Percentiles rank a stretch among this genome's conserved stretches.
These are phyloP conservation scores for Arenaria interpres DNA, from an alignment of 2,113 vertebrate genomes.

Conservation along the genomic window DNA sequence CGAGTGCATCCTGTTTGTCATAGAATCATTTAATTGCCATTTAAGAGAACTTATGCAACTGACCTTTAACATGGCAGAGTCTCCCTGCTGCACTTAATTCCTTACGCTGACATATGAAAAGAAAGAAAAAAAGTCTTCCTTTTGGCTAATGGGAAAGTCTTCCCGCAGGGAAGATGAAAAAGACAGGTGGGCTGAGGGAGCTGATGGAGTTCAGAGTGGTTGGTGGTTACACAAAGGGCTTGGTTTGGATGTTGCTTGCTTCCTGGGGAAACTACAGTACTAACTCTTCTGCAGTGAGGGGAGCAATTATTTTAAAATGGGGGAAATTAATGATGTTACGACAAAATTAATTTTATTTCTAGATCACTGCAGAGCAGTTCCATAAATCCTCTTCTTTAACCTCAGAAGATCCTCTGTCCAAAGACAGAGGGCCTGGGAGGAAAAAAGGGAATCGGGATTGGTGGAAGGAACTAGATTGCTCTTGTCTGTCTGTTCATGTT, in stretches of 20 bases:
- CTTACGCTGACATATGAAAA: slow-evolving; percentile 58
- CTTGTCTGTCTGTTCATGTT: neutral
- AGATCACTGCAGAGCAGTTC: neutral
- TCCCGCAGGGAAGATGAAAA: slow-evolving; percentile 8
- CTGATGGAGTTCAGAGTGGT: neutral
- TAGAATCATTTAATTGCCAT: slow-evolving; percentile 70
- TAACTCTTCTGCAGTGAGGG: neutral
- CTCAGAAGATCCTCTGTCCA: neutral
- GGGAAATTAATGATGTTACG: neutral
- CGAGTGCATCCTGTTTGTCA: slow-evolving; percentile 69
- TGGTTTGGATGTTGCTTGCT: neutral
- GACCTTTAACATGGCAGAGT: slow-evolving; percentile 71
- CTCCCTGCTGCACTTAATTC: slow-evolving; percentile 49
- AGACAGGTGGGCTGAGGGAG: slow-evolving; percentile 33
- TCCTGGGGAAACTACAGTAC: neutral
- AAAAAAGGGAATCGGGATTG: neutral
- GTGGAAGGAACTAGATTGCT: neutral
- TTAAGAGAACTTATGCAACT: slow-evolving; percentile 71
- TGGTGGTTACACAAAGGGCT: neutral
- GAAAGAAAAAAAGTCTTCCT: slow-evolving; percentile 45
- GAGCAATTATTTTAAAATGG: neutral
- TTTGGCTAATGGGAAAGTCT: slow-evolving; percentile 45
- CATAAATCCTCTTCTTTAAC: neutral
- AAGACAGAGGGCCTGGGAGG: neutral
- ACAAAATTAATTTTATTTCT: slow-evolving; percentile 1